These are phyloP conservation scores for Perca schrenkii DNA, from an alignment of 2,113 vertebrate species.

Conservation along the genomic window DNA sequence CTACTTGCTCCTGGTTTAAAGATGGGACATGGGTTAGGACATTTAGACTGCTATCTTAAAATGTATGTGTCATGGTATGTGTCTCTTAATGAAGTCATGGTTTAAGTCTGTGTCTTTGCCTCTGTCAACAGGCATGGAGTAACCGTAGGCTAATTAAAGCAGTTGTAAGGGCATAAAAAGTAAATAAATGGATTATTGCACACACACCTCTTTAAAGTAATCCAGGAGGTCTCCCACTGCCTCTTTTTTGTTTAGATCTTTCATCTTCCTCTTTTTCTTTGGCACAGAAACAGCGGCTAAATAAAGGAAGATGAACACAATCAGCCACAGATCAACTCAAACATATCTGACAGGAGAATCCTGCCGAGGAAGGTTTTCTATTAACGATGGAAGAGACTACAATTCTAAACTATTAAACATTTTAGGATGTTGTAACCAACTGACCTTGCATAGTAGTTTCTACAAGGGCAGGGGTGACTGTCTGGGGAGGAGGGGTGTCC, in stretches of 20 bases:
- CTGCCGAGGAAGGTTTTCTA: background rate
- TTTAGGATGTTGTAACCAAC: background rate
- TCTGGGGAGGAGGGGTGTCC: constrained; percentile 80
- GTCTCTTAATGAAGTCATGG: no score
- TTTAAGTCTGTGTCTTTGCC: background rate
- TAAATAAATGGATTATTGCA: background rate
- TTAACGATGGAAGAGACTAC: background rate
- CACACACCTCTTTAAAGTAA: constrained; percentile 96
- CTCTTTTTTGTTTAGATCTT: constrained; percentile 97
- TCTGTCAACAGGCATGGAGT: background rate
- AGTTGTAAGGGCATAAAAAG: background rate
- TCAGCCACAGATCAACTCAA: background rate
- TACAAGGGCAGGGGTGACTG: constrained; percentile 64
- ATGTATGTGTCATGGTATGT: background rate
- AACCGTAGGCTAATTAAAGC: background rate
- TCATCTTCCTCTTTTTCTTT: constrained; percentile 97
- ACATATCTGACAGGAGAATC: background rate
- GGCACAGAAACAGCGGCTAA: constrained; percentile 92
- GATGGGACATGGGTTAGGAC: background rate
- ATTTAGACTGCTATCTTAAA: background rate
- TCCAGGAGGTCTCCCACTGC: constrained; percentile 94
- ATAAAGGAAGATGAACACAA: constrained; percentile 17
- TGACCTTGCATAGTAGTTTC: constrained; percentile 91
- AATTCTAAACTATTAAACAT: background rate
- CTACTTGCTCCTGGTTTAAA: constrained; percentile 75